Evolutionary conservation across 2,113 vertebrate genomes (phyloP), one percentile per base, ranked within the genome.

Genomic region (Gymnogyps californianus): DNA sequence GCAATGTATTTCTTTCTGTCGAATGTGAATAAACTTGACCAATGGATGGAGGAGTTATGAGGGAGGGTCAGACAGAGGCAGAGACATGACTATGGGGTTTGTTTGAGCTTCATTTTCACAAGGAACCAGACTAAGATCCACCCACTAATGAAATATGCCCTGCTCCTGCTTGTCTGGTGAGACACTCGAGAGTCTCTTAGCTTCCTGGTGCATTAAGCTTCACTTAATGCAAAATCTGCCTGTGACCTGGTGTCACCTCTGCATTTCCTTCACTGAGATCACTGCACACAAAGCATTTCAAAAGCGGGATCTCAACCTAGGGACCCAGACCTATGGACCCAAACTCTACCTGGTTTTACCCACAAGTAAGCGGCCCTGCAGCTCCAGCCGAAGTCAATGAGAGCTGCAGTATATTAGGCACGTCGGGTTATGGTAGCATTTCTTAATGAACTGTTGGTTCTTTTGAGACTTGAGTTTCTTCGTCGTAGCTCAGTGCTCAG

Each of bases 401-500:
- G 54, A 94, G 32, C 70, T 62, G 57, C 49, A 77, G 82, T 65
- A 72, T 52, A 80, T 83, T 76, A 75, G 77, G 47, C 83, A 81
- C 0, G 0, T 54, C 31, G 4, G 62, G 91, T 93, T 95, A 94
- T 91, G 96, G 93, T 81, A 91, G 80, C 6, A 2, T 85, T 97
- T 93, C 92, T 94, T 90, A 96, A 93, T 88, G 94, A 97, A 76
- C 91, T 93, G 61, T 75, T 93, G 87, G 25, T 80, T 80, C 95
- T 91, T 91, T 83, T 65, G 75, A 93, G 85, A 90, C 59, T 72
- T 75, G 61, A 77, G 87, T 94, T 95, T 93, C 94, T 86, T 90
- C 90, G 6, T 92, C 36, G 24, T 71, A 91, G 84, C 82, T 92
- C 91, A 57, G 82, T 80, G 88, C 93, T 93, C 89, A 83, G 71